Evolutionary conservation across 2,797 vertebrate species (phyloP).

Genomic region (Philypnodon macrostomus): DNA sequence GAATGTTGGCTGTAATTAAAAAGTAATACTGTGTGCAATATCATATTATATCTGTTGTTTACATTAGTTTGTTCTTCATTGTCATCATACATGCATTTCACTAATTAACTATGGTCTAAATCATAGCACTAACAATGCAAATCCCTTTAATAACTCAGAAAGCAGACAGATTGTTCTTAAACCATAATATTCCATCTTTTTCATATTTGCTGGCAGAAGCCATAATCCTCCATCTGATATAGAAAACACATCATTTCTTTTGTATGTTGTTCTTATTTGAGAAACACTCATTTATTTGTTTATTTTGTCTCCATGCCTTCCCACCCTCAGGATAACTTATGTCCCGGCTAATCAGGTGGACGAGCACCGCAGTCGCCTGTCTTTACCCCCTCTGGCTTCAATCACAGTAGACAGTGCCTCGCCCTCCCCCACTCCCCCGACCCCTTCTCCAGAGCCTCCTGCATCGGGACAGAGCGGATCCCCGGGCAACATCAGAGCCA

Average conservation of each 20-base stretch:
- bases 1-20: too few species aligned
- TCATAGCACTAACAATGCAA: neutral
- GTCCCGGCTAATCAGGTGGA: conserved; percentile 84
- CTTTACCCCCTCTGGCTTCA: conserved; percentile 72
- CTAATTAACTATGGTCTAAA: neutral
- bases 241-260: conserved; percentile 20
- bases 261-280: neutral
- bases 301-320: conserved; percentile 4
- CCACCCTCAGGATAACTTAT: conserved; percentile 81
- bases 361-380: conserved; percentile 76
- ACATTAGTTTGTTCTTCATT: neutral
- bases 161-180: conserved; percentile 10
- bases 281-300: conserved; percentile 8
- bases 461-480: conserved; percentile 5
- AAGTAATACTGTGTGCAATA: too few species aligned
- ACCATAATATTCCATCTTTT: conserved; percentile 7
- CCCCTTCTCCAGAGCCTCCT: conserved; percentile 47
- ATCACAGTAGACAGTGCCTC: conserved; percentile 50
- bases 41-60: too few species aligned
- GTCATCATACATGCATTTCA: too few species aligned
- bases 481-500: conserved; percentile 15
- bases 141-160: neutral
- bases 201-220: conserved; percentile 1
- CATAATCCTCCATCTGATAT: conserved; percentile 10
- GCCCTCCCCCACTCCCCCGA: conserved; percentile 43